Evolutionary conservation across 1,140 invertebrate species (phyloP).

Genomic region (Pissodes strobi): DNA sequence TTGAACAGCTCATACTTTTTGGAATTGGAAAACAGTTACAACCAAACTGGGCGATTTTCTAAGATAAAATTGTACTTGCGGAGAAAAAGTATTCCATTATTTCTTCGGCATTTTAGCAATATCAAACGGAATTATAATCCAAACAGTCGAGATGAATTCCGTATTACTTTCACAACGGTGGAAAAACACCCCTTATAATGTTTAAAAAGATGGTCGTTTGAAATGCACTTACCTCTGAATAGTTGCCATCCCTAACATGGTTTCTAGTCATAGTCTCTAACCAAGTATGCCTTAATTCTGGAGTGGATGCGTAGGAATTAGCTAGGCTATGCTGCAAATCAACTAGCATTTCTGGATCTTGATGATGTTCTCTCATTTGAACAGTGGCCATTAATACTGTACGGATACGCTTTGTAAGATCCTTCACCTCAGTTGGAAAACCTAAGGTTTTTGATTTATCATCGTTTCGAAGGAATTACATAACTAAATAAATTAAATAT

Average conservation of each 20-base stretch:
- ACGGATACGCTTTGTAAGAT: slow-evolving; percentile 87
- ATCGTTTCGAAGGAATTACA: background rate
- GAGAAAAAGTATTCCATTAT: no score
- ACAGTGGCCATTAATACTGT: slow-evolving; percentile 93
- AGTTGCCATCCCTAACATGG: slow-evolving; percentile 78
- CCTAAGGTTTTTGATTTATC: slow-evolving; percentile 55
- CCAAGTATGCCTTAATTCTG: slow-evolving; percentile 91
- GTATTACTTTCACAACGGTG: no score
- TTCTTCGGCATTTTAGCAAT: no score
- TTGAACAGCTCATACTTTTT: no score
- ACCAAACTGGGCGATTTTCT: no score
- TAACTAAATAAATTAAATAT: no score
- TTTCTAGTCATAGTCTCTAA: slow-evolving; percentile 89
- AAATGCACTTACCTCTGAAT: slow-evolving; percentile 79
- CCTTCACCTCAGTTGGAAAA: slow-evolving; percentile 87
- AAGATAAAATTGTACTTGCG: no score
- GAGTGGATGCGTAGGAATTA: slow-evolving; percentile 92
- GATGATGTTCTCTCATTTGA: slow-evolving; percentile 86
- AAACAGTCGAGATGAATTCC: no score
- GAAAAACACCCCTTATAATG: no score
- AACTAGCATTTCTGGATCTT: slow-evolving; percentile 88
- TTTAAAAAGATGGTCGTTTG: no score
- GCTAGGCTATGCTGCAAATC: slow-evolving; percentile 93
- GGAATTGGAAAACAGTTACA: no score
- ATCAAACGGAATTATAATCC: no score